Evolutionary conservation across 1,140 invertebrate genomes (phyloP), one percentile per base, ranked within the genome.

Genomic region (Linepithema humile): DNA sequence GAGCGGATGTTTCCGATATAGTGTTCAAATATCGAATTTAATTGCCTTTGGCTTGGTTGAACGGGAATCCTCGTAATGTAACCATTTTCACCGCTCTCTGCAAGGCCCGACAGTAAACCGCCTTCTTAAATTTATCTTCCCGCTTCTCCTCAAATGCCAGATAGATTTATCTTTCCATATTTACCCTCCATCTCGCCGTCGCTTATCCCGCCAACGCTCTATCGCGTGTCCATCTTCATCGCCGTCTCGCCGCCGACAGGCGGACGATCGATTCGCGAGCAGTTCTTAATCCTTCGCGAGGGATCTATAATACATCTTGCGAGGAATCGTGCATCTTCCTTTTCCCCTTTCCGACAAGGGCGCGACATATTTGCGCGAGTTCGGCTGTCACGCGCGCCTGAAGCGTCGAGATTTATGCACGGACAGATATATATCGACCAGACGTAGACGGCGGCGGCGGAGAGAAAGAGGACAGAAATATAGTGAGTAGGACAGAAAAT

Each of bases 341-440:
- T 55, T 65, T 40, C 17, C 59, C 29, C 26, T 35, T 84, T 32
- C 17, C 20, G 45, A 64, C 59, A 12, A 43, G 62, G 57, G 48
- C 50, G 50, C 74, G 86, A 86, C 85, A 86, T 84, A 89, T 89
- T 89, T 86, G 87, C 77, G 3, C 60, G 57, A 77, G 70, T 88
- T 80, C 80, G 84, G 73, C 73, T 69, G 74, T 82, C 70, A 80
- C 35, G 35, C 26, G 57, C 57, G 10, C 43, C 43, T 73, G 74
- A 82, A 72, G 43, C 73, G 78, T 62, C 62, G 60, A 38, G 88
- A 89, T 89, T 89, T 89, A 89, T 89, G 62, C 87, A 77, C 50
- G 62, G 29, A 45, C 53, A 43, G 69, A 85, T 74, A 74, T 53
- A 67, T 64, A 60, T 86, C 26, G 48, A 59, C 26, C n/a, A 35